A percentile compares a stretch with the other conserved stretches of the same genome.
phyloP scores from a whole-genome alignment of 2,113 vertebrate genomes.

The Ailuropoda melanoleuca region DNA sequence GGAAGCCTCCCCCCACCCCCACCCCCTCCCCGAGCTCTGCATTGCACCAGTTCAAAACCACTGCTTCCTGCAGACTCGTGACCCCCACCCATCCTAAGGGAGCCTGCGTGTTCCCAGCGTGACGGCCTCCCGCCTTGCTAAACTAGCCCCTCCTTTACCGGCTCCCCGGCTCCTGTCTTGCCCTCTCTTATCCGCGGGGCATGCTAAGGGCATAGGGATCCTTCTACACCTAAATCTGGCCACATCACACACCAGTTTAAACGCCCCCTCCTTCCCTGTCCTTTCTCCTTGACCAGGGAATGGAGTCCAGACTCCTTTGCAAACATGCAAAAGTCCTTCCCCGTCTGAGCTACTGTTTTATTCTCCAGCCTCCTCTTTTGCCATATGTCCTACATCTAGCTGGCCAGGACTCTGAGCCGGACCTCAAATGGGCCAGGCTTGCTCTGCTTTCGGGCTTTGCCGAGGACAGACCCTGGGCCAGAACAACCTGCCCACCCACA shows the following conservation, averaged over 20 bases:
- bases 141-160: neutral
- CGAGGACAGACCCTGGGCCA: too few species aligned
- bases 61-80: rapidly evolving
- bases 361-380: neutral
- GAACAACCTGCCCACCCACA: neutral
- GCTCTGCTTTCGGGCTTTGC: neutral
- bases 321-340: neutral
- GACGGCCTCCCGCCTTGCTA: rapidly evolving
- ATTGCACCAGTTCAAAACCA: rapidly evolving
- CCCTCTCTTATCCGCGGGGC: rapidly evolving
- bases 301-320: neutral
- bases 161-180: neutral
- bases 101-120: rapidly evolving
- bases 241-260: neutral
- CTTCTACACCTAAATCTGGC: neutral
- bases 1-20: neutral
- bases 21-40: neutral
- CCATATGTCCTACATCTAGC: rapidly evolving
- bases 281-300: neutral
- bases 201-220: rapidly evolving
- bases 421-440: rapidly evolving
- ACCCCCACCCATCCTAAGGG: rapidly evolving
- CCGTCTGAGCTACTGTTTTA: neutral
- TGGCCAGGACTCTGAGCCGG: rapidly evolving
- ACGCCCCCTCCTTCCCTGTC: neutral